Base-by-base conservation (phyloP, 2,797 vertebrate species). In the Sebastes cheni region DNA sequence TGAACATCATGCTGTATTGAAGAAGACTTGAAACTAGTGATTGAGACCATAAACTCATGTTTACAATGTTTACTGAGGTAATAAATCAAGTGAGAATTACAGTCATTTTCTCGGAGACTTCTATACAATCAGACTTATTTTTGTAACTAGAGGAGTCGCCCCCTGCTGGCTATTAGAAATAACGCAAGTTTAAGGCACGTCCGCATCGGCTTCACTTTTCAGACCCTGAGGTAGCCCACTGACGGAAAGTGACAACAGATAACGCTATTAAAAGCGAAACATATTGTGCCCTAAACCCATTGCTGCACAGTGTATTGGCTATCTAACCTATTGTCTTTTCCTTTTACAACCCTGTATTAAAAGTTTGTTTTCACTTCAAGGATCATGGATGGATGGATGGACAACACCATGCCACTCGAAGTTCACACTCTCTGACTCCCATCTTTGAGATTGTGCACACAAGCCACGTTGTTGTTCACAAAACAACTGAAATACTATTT, bases 71-170 rank as follows among this genome's bases (percentile, higher is more conserved):
- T 42, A 42, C 39, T 0, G 0, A 50, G 46, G 46, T 50, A 20
- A 50, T 20, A 50, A 20, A 50, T 50, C 46, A 0, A 20, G 0
- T 50, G 0, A 50, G 0, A 46, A 18, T 0, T 46, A 46, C 1
- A 1, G 0, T 50, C 8, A 50, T 50, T 20, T 20, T 50, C 18
- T 20, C 46, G 0, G 0, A 50, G 46, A 50, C 18, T 50, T 50
- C 18, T 50, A 50, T 50, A 50, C 8, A 50, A 50, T 50, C 46
- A 9, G 46, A 50, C 46, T 50, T 50, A 0, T 50, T 50, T 50
- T 20, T 50, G 0, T 0, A 50, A 50, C 46, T 18, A 50, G 18
- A 50, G 18, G 0, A 0, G 8, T 50, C 18, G 2, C 3, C 18
- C 18, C 18, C 46, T n/a, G 18, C 46, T n/a, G 0, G 0, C 16